Conservation (phyloP, 2,113 vertebrate genomes). For the Ursus arctos region DNA sequence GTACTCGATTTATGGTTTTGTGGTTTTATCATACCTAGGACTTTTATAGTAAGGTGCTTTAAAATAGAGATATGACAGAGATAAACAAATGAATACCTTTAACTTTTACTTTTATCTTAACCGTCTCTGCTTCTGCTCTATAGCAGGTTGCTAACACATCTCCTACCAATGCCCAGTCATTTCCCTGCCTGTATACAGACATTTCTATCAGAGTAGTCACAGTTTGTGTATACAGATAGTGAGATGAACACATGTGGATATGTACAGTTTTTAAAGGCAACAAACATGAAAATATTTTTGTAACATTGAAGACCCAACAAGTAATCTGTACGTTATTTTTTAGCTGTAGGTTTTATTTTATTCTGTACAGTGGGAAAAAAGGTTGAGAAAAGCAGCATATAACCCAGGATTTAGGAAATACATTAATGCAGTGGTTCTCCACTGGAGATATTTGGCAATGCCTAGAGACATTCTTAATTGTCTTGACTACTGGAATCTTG, state of each 20-base stretch:
- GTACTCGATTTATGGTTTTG: background rate
- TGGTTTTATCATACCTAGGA: background rate
- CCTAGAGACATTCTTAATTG: background rate
- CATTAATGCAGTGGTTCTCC: background rate
- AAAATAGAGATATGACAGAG: background rate
- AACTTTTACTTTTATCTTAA: background rate
- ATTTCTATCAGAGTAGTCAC: background rate
- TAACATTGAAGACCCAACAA: background rate
- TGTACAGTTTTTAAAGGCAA: background rate
- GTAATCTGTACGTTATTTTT: background rate
- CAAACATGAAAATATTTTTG: background rate
- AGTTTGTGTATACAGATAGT: background rate
- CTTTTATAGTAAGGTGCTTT: background rate
- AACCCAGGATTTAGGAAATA: background rate
- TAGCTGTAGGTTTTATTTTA: conserved; percentile 25
- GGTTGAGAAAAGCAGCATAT: background rate
- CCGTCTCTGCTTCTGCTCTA: background rate
- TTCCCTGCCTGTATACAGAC: background rate
- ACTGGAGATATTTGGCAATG: background rate
- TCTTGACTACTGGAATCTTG: background rate
- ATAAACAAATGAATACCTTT: conserved; percentile 15
- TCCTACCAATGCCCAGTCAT: background rate
- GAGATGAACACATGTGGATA: background rate
- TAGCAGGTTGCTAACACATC: background rate
- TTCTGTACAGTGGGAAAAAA: background rate